phyloP scores from a whole-genome alignment of 2,113 vertebrate genomes.

The Xiphophorus maculatus region DNA sequence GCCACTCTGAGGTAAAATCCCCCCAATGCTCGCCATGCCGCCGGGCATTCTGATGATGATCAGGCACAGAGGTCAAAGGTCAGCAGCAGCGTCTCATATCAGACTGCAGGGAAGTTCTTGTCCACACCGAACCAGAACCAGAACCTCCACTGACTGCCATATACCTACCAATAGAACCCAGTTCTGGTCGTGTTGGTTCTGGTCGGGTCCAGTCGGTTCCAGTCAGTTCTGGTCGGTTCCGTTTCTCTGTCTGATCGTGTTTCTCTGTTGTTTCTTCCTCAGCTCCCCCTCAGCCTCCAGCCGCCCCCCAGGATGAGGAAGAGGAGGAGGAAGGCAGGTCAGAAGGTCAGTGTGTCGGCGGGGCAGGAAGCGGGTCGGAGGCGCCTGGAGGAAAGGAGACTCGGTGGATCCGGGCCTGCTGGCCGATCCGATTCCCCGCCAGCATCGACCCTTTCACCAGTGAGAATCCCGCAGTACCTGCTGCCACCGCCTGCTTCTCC shows the following conservation, averaged over 20 bases:
- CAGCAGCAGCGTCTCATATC: too few relatives aligned
- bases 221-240: too few relatives aligned
- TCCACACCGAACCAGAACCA: too few relatives aligned
- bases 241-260: too few relatives aligned
- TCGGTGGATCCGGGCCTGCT: conserved; percentile 75
- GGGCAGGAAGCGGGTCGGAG: conserved; percentile 43
- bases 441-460: conserved; percentile 97
- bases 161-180: not conserved
- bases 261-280: not conserved
- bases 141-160: not conserved
- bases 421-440: conserved; percentile 84
- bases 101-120: too few relatives aligned
- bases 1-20: too few relatives aligned
- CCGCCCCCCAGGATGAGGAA: conserved; percentile 30
- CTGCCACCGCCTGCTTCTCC: conserved; percentile 10
- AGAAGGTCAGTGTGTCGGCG: conserved; percentile 35
- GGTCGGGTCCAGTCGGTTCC: too few relatives aligned
- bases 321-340: conserved; percentile 15
- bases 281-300: conserved; percentile 63
- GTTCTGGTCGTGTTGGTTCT: not conserved
- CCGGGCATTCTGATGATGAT: too few relatives aligned
- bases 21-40: too few relatives aligned
- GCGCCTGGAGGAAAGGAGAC: conserved; percentile 80
- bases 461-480: conserved; percentile 73
- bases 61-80: too few relatives aligned